Percentiles rank a stretch among this genome's conserved stretches.
Evolutionary conservation across 2,113 vertebrate genomes (phyloP).

Genomic region (Boleophthalmus pectinirostris): DNA sequence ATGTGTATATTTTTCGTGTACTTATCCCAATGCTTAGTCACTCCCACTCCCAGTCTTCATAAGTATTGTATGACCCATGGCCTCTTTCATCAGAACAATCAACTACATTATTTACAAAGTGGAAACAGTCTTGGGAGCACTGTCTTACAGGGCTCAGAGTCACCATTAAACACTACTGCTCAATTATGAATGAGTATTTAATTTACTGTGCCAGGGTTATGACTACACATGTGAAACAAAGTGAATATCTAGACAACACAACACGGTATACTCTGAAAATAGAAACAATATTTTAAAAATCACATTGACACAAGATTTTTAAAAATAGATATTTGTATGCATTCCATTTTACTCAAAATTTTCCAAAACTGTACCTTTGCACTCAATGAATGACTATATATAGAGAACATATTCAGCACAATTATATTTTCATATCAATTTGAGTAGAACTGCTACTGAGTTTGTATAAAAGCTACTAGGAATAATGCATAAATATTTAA

Average conservation of each 20-base stretch:
- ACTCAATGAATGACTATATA: too few species aligned
- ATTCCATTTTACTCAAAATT: too few species aligned
- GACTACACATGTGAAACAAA: slow-evolving; percentile 60
- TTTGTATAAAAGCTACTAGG: too few species aligned
- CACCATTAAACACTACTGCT: slow-evolving; percentile 60
- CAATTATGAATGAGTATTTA: slow-evolving; percentile 71
- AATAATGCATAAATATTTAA: background rate
- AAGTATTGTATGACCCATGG: slow-evolving; percentile 76
- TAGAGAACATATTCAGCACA: too few species aligned
- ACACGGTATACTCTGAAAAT: background rate
- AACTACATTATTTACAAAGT: slow-evolving; percentile 79
- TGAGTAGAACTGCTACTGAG: too few species aligned
- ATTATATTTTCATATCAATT: too few species aligned
- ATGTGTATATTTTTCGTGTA: slow-evolving; percentile 62
- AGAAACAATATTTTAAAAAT: background rate
- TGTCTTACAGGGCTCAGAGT: slow-evolving; percentile 63
- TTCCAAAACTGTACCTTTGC: too few species aligned
- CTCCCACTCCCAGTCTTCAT: slow-evolving; percentile 75
- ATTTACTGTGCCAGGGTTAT: slow-evolving; percentile 45
- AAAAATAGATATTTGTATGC: too few species aligned
- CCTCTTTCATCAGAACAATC: slow-evolving; percentile 66
- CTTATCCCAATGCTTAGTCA: slow-evolving; percentile 55
- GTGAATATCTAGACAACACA: background rate
- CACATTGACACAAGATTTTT: background rate
- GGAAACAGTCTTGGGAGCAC: slow-evolving; percentile 68